Evolutionary conservation across 2,888 invertebrate species (phyloP), one percentile per base, ranked within the genome.

Genomic region (Drosophila mimetica): DNA sequence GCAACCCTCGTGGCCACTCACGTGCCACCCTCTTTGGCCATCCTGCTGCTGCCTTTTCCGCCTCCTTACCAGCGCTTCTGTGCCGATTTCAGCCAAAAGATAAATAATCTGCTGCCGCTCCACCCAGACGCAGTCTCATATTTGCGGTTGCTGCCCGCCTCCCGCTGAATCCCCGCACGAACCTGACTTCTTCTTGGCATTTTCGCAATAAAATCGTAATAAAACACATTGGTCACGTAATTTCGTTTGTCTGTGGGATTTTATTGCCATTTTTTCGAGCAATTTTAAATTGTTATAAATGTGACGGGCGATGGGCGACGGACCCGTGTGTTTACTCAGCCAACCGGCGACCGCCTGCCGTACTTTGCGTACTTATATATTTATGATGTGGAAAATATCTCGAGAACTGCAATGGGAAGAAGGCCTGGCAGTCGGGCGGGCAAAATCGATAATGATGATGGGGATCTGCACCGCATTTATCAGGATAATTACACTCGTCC

Each of bases 141-240:
- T 82, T 82, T 86, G 83, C 79, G 87, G 87, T 84, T 77, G 66
- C 69, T 7, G 22, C n/a, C 7, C 37, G 13, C 20, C 25, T 30
- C 11, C 41, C 25, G 18, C 22, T 9, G 2, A 34, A 18, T n/a
- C 41, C 18, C 42, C 25, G 25, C 66, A 47, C 47, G 59, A 74
- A 53, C 64, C 66, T 77, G 88, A 76, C 79, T 87, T 86, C 79
- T 89, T 77, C 83, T 64, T 64, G 64, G 76, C 76, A 79, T 78
- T 81, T 77, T 79, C 80, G 88, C 88, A 89, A 90, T 90, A 90
- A 90, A 91, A 90, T 90, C 89, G 90, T 89, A 90, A 91, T 91
- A 91, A 90, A 90, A 91, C 89, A 90, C 90, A 91, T 91, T 91
- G 90, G 91, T 91, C 91, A 91, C 91, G 91, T 91, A 91, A 90